Percentiles rank a stretch among this genome's conserved stretches.
Conservation (phyloP, 2,797 vertebrate genomes). For the Premnoplex brunnescens region DNA sequence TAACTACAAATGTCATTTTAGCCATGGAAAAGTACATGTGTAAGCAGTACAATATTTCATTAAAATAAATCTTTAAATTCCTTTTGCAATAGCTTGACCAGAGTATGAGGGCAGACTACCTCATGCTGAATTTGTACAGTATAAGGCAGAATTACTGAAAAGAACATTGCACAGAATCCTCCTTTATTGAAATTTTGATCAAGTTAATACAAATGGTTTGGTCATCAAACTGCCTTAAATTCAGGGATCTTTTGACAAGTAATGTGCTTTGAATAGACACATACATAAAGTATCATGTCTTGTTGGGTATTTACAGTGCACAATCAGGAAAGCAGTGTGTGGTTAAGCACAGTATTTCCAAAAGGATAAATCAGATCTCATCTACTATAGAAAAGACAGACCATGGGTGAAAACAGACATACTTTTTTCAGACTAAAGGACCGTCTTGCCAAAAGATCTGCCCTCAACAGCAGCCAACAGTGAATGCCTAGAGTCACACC, state of each 20-base stretch:
- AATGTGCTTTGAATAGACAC: not conserved
- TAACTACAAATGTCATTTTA: not conserved
- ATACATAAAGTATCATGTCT: not conserved
- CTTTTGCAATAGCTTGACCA: not conserved
- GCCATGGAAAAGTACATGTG: not conserved
- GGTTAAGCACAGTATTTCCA: not conserved
- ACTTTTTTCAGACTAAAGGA: not conserved
- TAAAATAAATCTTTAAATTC: not conserved
- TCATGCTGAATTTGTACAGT: not conserved
- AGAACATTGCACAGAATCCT: not conserved
- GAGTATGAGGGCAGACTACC: not conserved
- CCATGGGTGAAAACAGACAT: not conserved
- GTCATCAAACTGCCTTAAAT: not conserved
- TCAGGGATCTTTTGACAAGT: not conserved
- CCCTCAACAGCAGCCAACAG: not conserved
- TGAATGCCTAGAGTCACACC: not conserved
- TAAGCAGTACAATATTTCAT: not conserved
- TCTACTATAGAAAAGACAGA: not conserved
- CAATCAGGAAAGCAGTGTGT: not conserved
- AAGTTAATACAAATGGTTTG: not conserved
- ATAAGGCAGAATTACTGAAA: not conserved
- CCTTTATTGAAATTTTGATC: not conserved
- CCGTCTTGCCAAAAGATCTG: not conserved
- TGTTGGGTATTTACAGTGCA: not conserved
- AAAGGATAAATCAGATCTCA: not conserved